These are phyloP conservation scores for Probosciger aterrimus DNA, from an alignment of 2,113 vertebrate species.

Conservation along the genomic window DNA sequence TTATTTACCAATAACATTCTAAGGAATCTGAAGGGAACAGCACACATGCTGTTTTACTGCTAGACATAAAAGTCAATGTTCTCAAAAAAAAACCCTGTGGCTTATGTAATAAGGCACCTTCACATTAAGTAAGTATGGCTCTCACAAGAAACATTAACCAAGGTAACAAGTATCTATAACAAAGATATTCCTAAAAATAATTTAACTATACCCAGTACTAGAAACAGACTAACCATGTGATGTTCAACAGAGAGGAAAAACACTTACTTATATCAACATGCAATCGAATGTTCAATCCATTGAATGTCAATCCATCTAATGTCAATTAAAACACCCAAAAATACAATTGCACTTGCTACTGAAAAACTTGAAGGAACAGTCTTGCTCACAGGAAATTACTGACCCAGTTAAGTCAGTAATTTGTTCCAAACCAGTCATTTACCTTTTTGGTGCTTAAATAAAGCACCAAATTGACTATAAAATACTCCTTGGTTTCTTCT, in stretches of 20 bases:
- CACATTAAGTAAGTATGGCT: neutral
- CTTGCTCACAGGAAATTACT: neutral
- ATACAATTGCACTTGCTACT: neutral
- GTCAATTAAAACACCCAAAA: neutral
- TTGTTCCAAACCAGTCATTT: conserved; percentile 74
- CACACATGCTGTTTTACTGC: neutral
- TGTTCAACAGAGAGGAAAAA: neutral
- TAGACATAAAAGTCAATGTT: neutral
- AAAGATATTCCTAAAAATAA: neutral
- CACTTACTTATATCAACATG: neutral
- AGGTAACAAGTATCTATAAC: neutral
- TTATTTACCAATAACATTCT: neutral
- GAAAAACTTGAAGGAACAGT: neutral
- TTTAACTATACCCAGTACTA: neutral
- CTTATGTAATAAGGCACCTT: neutral
- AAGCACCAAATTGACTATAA: conserved; percentile 69
- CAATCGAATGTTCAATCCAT: too few species aligned
- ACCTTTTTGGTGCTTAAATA: conserved; percentile 65
- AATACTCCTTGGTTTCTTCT: conserved; percentile 67
- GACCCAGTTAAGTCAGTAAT: conserved; percentile 43
- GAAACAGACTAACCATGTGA: neutral
- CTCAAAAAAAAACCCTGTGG: neutral
- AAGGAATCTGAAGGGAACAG: neutral
- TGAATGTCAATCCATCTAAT: neutral
- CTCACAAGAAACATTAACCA: neutral